Conservation (phyloP, 2,797 vertebrate species). For the Mus spretus region DNA sequence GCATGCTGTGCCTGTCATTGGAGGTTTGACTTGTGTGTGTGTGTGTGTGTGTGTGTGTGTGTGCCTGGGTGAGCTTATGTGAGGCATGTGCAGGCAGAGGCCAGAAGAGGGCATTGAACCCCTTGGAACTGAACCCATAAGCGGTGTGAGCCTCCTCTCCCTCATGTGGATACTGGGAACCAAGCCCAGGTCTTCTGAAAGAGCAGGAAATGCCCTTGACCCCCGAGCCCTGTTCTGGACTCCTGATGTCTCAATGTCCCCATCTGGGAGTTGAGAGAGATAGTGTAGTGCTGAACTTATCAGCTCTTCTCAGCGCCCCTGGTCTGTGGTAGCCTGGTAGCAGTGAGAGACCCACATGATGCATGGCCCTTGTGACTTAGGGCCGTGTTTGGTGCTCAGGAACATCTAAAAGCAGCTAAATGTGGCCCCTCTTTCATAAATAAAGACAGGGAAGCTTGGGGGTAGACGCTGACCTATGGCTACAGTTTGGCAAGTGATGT, state of each 20-base stretch:
- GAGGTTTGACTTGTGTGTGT: neutral
- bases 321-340: fast-evolving
- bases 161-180: neutral
- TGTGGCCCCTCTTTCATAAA: neutral
- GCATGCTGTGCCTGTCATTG: neutral
- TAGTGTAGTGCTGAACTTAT: neutral
- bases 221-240: fast-evolving
- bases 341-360: neutral
- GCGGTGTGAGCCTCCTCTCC: neutral
- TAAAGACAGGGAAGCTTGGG: neutral
- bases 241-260: neutral
- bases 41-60: neutral
- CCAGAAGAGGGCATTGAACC: neutral
- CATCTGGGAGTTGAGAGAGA: neutral
- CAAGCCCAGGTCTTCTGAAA: neutral
- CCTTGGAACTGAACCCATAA: neutral
- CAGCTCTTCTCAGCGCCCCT: neutral
- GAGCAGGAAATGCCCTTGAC: neutral
- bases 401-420: fast-evolving
- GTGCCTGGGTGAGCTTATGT: neutral
- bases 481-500: fast-evolving
- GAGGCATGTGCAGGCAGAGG: neutral
- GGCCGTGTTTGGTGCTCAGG: fast-evolving
- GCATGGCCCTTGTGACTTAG: fast-evolving
- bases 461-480: neutral